Conservation (phyloP, 2,797 vertebrate genomes). For the Scleropages formosus region DNA sequence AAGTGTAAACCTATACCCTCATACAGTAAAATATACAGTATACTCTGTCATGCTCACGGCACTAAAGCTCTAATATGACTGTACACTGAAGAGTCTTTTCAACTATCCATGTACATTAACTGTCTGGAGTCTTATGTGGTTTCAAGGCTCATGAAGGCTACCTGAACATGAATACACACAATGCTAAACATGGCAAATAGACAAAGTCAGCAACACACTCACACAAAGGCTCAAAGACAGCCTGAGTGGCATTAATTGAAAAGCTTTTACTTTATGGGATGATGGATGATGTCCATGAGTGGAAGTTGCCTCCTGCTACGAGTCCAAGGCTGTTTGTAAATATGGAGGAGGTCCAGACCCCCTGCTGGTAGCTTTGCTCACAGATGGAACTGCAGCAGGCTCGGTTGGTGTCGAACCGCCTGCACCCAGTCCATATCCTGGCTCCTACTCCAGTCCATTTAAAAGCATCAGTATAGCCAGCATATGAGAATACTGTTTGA, state of each 20-base stretch:
- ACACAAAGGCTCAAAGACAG: not conserved
- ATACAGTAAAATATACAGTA: too few species aligned
- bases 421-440: not conserved
- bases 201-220: constrained; percentile 7
- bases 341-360: constrained; percentile 24
- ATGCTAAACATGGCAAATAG: not conserved
- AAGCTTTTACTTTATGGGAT: too few species aligned
- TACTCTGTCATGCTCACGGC: too few species aligned
- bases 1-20: too few species aligned
- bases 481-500: too few species aligned
- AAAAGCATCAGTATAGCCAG: not conserved
- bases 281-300: constrained; percentile 20
- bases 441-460: not conserved
- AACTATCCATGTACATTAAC: not conserved
- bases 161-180: constrained; percentile 21
- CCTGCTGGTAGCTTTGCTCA: not conserved
- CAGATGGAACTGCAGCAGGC: constrained; percentile 22
- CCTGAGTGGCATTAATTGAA: too few species aligned
- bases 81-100: too few species aligned
- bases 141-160: too few species aligned
- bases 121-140: not conserved
- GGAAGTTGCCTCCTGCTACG: constrained; percentile 12
- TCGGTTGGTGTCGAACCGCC: not conserved
- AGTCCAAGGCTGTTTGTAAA: constrained; percentile 26
- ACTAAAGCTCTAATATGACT: too few species aligned